Evolutionary conservation across 2,797 vertebrate genomes (phyloP), one percentile per base, ranked within the genome.

Genomic region (Botia kubotai): DNA sequence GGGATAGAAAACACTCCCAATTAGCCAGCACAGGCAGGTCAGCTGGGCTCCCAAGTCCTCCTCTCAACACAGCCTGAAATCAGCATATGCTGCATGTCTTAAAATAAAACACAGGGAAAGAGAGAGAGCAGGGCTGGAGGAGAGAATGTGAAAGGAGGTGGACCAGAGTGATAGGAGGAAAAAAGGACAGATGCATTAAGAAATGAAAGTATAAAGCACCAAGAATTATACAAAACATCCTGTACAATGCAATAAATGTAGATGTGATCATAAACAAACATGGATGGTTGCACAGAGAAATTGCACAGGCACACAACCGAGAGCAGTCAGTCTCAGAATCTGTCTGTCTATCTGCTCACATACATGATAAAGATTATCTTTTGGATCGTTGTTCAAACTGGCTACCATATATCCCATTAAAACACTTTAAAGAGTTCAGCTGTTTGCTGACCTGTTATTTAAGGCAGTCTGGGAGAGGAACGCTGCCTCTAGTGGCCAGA

Each of bases 11-110:
- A 84, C 87, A 77, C 0, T 85, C 84, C 92, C 90, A 90, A 87
- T 87, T 86, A 87, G 82, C 52, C 0, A 80, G 83, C 86, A 86
- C 80, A 77, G 84, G 82, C 85, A 80, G 90, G 91, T 92, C 90
- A 90, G 88, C 80, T 74, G 79, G 68, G 81, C 84, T 75, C 66
- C 82, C 75, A 83, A 70, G 68, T 79, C 63, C 80, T 58, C 72
- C 81, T 82, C 72, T 53, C 78, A 79, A 79, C 33, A 79, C 19
- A 74, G 60, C 66, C 74, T 65, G 74, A 84, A 86, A 87, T 87
- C 81, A 83, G 85, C 71, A 79, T 86, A 85, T 87, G 85, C 86
- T 77, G 70, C 77, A 70, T 72, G 79, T 87, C 84, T 86, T 83
- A 75, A 86, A 75, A 83, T 21, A 33, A 88, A 81, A 73, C 23